Evolutionary conservation across 1,140 invertebrate genomes (phyloP).

Genomic region (Drosophila persimilis): DNA sequence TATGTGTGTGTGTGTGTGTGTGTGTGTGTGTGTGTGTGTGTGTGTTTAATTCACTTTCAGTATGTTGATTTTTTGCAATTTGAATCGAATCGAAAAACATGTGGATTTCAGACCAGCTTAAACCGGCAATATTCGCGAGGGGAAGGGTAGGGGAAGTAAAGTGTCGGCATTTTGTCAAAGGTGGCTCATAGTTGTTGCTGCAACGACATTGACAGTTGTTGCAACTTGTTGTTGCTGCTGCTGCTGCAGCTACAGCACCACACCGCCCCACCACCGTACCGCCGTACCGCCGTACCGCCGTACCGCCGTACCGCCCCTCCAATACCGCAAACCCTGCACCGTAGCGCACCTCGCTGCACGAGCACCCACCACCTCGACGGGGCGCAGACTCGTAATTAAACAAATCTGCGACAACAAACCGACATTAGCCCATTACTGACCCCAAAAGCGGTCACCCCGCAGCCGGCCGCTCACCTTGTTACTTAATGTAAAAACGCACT

Average conservation of each 20-base stretch:
- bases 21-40: slow-evolving; percentile 7
- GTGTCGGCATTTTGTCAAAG: slow-evolving; percentile 61
- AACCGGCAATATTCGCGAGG: neutral
- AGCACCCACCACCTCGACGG: slow-evolving; percentile 59
- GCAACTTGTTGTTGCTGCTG: slow-evolving; percentile 25
- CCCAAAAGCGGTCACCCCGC: slow-evolving; percentile 44
- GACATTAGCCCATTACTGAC: slow-evolving; percentile 58
- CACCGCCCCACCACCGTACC: slow-evolving; percentile 8
- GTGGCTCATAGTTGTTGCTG: slow-evolving; percentile 43
- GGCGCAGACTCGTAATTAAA: slow-evolving; percentile 60
- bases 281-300: slow-evolving; percentile 9
- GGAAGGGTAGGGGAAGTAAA: slow-evolving; percentile 6
- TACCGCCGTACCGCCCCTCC: slow-evolving; percentile 5
- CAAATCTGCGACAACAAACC: slow-evolving; percentile 62
- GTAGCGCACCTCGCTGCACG: neutral
- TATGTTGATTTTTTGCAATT: slow-evolving; percentile 53
- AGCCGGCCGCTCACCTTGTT: slow-evolving; percentile 35
- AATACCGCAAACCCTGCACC: neutral
- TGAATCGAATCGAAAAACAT: slow-evolving; percentile 53
- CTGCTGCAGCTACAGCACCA: slow-evolving; percentile 13
- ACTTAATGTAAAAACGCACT: slow-evolving; percentile 65
- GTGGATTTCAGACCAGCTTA: slow-evolving; percentile 8
- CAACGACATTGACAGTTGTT: slow-evolving; percentile 54
- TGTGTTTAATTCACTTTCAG: slow-evolving; percentile 44
- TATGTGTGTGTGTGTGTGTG: slow-evolving; percentile 10